phyloP scores from a whole-genome alignment of 2,797 vertebrate genomes.

The Luscinia luscinia region DNA sequence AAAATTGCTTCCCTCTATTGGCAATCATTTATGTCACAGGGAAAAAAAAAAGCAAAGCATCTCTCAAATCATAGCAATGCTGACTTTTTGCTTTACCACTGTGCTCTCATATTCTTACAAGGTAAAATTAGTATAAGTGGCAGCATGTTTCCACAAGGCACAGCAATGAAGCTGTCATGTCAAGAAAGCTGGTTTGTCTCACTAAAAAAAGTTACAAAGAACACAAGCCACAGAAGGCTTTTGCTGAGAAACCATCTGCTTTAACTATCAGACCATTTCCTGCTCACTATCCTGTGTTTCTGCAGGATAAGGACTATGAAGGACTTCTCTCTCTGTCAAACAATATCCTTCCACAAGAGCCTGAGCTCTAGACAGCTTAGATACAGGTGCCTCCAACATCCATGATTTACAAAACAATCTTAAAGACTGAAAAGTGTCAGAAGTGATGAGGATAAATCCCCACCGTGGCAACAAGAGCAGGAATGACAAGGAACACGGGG shows the following conservation, averaged over 20 bases:
- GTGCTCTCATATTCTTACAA: background rate
- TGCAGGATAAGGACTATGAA: background rate
- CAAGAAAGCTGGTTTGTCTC: conserved; percentile 25
- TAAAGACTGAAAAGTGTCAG: background rate
- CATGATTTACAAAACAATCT: background rate
- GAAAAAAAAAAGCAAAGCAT: background rate
- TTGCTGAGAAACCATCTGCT: conserved; percentile 53
- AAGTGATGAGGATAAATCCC: background rate
- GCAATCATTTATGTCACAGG: background rate
- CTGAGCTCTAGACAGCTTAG: background rate
- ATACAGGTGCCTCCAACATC: background rate
- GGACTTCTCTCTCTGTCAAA: background rate
- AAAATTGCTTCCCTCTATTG: background rate
- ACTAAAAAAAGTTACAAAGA: conserved; percentile 23
- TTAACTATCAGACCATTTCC: conserved; percentile 51
- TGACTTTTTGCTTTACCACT: conserved; percentile 38
- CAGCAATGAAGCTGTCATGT: conserved; percentile 54
- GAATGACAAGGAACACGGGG: background rate
- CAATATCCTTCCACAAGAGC: background rate
- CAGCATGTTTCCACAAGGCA: conserved; percentile 26
- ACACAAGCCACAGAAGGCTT: conserved; percentile 51
- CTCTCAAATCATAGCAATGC: conserved; percentile 31
- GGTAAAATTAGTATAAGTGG: conserved; percentile 49
- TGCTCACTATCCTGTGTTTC: background rate
- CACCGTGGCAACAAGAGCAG: background rate